phyloP scores from a whole-genome alignment of 2,888 invertebrate genomes.

The Leucoptera coffeella region DNA sequence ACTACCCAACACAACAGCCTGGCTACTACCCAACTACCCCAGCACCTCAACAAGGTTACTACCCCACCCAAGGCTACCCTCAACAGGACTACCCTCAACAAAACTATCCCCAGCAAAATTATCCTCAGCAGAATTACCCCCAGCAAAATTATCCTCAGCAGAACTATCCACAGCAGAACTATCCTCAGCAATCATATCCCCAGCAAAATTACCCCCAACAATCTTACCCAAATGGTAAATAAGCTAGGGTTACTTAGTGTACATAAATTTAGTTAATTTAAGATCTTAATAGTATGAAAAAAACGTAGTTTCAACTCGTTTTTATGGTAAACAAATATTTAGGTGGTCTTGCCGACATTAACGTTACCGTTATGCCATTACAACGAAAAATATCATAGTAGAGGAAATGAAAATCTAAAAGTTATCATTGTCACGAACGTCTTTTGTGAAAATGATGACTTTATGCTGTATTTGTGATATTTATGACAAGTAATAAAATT shows the following conservation, averaged over 20 bases:
- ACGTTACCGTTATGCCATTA: no score
- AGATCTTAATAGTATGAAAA: no score
- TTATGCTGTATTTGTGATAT: constrained; percentile 11
- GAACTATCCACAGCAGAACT: constrained; percentile 8
- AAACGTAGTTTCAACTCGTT: no score
- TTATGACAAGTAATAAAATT: neutral
- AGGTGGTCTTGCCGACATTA: no score
- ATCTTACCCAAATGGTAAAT: no score
- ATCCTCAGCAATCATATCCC: constrained; percentile 5
- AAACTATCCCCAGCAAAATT: constrained; percentile 8
- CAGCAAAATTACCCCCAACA: constrained; percentile 5
- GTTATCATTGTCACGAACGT: constrained; percentile 30
- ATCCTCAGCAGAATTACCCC: constrained; percentile 10
- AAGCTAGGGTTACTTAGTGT: no score
- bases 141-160: constrained; percentile 8
- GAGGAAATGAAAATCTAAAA: constrained; percentile 12
- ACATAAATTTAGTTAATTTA: no score
- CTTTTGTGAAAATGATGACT: constrained; percentile 36
- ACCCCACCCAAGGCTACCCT: neutral
- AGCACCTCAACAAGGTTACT: neutral
- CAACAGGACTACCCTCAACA: constrained; percentile 7
- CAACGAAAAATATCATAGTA: no score
- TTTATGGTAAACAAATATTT: no score
- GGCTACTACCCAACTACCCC: constrained; percentile 8
- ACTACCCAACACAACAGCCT: constrained; percentile 8